Percentiles rank a stretch among this genome's conserved stretches.
Conservation (phyloP, 2,888 invertebrate genomes). For the Gasteruption jaculator region DNA sequence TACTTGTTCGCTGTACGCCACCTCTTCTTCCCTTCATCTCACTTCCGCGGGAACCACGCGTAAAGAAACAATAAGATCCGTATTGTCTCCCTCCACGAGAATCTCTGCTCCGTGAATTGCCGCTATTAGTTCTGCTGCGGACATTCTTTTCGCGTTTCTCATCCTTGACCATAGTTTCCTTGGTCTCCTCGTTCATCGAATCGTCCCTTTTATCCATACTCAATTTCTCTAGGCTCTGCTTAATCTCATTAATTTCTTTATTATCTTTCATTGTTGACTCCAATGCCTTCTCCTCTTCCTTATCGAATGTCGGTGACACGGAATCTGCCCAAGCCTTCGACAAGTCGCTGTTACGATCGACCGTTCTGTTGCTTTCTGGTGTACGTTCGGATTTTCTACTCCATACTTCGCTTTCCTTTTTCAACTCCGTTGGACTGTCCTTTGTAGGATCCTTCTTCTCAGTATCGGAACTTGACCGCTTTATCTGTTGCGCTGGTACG, state of each 20-base stretch:
- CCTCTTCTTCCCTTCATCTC: slow-evolving; percentile 49
- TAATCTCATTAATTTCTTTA: slow-evolving; percentile 39
- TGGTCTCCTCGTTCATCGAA: slow-evolving; percentile 49
- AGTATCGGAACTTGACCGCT: slow-evolving; percentile 44
- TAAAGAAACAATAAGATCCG: slow-evolving; percentile 46
- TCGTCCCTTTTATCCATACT: slow-evolving; percentile 48
- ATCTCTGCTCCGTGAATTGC: slow-evolving; percentile 48
- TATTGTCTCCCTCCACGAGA: slow-evolving; percentile 52
- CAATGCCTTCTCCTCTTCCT: slow-evolving; percentile 50
- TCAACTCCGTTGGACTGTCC: slow-evolving; percentile 55
- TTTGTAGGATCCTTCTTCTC: slow-evolving; percentile 42
- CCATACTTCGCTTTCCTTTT: slow-evolving; percentile 56
- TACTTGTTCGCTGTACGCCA: slow-evolving; percentile 43
- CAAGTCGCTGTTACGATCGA: slow-evolving; percentile 34
- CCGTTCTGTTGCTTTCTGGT: slow-evolving; percentile 42
- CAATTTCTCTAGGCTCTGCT: slow-evolving; percentile 41
- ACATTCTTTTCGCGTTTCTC: slow-evolving; percentile 48
- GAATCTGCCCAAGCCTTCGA: slow-evolving; percentile 54
- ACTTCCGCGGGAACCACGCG: slow-evolving; percentile 54
- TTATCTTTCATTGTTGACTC: slow-evolving; percentile 51
- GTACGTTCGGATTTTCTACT: slow-evolving; percentile 55
- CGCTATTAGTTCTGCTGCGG: slow-evolving; percentile 53
- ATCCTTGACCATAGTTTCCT: slow-evolving; percentile 43
- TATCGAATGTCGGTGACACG: slow-evolving; percentile 45
- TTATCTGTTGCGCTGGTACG: slow-evolving; percentile 55